Evolutionary conservation across 2,113 vertebrate species (phyloP).

Genomic region (Albula goreensis): DNA sequence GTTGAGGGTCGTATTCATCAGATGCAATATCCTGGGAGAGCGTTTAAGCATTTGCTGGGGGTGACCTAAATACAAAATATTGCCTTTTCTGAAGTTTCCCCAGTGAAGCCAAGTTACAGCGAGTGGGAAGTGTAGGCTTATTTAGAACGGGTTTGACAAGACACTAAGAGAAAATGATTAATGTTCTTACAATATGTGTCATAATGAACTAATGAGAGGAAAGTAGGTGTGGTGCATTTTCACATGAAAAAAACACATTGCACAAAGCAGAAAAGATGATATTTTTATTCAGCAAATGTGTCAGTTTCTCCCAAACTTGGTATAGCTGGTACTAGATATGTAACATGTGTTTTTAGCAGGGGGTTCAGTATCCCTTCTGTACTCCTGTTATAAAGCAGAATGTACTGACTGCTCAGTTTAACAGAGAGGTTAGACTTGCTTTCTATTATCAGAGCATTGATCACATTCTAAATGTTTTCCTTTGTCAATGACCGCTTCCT

Average conservation of each 20-base stretch:
- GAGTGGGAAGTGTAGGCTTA: background rate
- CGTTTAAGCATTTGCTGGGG: background rate
- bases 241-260: no score
- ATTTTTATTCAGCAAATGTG: background rate
- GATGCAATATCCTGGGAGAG: background rate
- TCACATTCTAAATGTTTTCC: background rate
- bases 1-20: background rate
- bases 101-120: background rate
- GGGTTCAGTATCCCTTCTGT: background rate
- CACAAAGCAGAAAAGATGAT: background rate
- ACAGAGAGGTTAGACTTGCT: background rate
- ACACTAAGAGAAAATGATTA: background rate
- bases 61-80: background rate
- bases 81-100: background rate
- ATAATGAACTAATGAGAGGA: background rate
- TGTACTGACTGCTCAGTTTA: background rate
- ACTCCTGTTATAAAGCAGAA: background rate
- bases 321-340: no score
- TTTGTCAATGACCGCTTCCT: slow-evolving; percentile 2
- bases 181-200: background rate
- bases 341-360: no score
- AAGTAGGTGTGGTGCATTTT: background rate
- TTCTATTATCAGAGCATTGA: background rate
- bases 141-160: background rate
- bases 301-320: no score